Percentiles rank a stretch among this genome's conserved stretches.
Conservation (phyloP, 2,113 vertebrate species). For the Acrocephalus arundinaceus region DNA sequence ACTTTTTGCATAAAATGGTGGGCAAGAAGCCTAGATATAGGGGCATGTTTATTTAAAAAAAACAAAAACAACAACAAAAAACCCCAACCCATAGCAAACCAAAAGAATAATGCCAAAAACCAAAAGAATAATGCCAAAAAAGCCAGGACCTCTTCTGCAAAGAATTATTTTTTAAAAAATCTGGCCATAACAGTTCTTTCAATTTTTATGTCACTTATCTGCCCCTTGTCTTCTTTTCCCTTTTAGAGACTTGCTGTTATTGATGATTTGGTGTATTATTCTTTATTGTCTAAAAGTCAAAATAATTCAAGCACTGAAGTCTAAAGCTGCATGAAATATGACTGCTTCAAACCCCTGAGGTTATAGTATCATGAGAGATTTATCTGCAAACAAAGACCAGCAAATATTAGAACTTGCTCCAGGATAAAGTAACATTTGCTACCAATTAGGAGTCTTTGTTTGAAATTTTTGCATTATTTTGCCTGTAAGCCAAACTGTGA, state of each 20-base stretch:
- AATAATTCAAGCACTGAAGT: neutral
- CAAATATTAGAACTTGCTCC: neutral
- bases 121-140: no score
- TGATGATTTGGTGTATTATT: neutral
- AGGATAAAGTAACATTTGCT: neutral
- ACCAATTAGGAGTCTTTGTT: neutral
- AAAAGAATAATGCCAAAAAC: no score
- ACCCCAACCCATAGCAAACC: no score
- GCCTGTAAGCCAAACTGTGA: neutral
- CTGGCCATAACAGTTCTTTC: neutral
- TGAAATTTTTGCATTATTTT: neutral
- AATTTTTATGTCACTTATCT: neutral
- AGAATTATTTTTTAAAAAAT: neutral
- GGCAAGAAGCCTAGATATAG: neutral
- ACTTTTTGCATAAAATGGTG: neutral
- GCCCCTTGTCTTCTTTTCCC: neutral
- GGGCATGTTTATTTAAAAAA: neutral
- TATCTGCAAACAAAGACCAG: neutral
- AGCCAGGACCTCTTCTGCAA: neutral
- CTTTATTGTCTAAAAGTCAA: conserved; percentile 1
- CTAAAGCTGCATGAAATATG: neutral
- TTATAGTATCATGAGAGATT: neutral
- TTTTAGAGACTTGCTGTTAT: neutral
- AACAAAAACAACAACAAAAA: neutral
- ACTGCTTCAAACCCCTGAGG: neutral